A percentile compares a stretch with the other conserved stretches of the same genome.
Conservation (phyloP, 2,888 invertebrate genomes). For the Rhynchonema sp. region DNA sequence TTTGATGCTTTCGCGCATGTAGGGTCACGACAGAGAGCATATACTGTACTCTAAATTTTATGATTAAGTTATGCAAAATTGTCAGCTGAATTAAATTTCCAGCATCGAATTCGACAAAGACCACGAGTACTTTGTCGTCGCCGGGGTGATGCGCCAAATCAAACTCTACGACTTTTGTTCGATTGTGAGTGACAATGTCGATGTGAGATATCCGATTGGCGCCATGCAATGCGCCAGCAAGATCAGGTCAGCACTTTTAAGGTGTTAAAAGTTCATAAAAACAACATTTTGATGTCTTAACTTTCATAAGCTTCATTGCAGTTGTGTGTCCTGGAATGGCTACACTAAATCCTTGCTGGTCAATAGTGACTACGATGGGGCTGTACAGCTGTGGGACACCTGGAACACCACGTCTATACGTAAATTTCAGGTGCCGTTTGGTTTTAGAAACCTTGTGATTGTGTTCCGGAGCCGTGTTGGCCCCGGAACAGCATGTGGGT, state of each 20-base stretch:
- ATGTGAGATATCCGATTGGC: slow-evolving; percentile 62
- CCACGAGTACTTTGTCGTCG: slow-evolving; percentile 81
- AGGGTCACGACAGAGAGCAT: background rate
- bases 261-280: background rate
- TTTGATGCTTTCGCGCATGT: background rate
- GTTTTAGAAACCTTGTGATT: no score
- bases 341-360: slow-evolving; percentile 70
- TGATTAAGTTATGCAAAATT: no score
- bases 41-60: background rate
- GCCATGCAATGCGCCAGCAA: slow-evolving; percentile 75
- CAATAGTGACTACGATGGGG: slow-evolving; percentile 81
- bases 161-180: slow-evolving; percentile 60
- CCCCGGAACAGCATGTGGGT: background rate
- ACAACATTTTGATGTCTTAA: background rate
- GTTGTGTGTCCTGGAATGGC: slow-evolving; percentile 79
- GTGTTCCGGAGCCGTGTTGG: no score
- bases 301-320: slow-evolving; percentile 25
- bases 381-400: slow-evolving; percentile 79
- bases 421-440: slow-evolving; percentile 11
- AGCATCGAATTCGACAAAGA: slow-evolving; percentile 91
- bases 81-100: no score
- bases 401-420: slow-evolving; percentile 40
- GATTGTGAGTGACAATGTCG: slow-evolving; percentile 40
- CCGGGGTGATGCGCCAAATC: slow-evolving; percentile 78
- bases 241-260: slow-evolving; percentile 38